Evolutionary conservation across 1,140 invertebrate species (phyloP).

Genomic region (Mercenaria mercenaria): DNA sequence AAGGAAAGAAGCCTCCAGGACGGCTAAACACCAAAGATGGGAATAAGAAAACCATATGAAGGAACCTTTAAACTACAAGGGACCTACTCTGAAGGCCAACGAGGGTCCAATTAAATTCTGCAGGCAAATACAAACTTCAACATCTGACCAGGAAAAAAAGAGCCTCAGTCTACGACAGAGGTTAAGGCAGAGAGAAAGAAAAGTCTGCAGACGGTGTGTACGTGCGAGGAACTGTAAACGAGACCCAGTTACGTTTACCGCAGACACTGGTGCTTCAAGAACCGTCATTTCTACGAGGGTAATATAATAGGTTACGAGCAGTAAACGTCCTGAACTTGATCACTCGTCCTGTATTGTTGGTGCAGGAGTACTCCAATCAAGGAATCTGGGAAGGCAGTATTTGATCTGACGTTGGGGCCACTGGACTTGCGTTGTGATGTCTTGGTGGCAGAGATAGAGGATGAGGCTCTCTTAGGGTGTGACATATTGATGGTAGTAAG

Average conservation of each 20-base stretch:
- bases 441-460: slow-evolving; percentile 44
- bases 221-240: slow-evolving; percentile 28
- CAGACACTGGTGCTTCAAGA: slow-evolving; percentile 44
- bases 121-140: too few species aligned
- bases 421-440: background rate
- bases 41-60: background rate
- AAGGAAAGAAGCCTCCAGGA: background rate
- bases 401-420: background rate
- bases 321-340: background rate
- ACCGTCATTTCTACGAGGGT: slow-evolving; percentile 39
- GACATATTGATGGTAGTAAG: slow-evolving; percentile 23
- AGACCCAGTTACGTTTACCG: slow-evolving; percentile 25
- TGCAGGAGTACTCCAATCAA: slow-evolving; percentile 26
- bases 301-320: background rate
- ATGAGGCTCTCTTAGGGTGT: slow-evolving; percentile 31
- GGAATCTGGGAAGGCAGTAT: background rate
- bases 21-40: too few species aligned
- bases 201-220: slow-evolving; percentile 19
- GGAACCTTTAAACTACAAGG: slow-evolving; percentile 40
- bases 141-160: too few species aligned
- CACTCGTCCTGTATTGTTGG: background rate
- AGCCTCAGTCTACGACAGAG: background rate
- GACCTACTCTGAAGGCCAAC: slow-evolving; percentile 51
- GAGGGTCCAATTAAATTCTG: background rate
- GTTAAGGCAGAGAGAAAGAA: background rate